phyloP scores from a whole-genome alignment of 1,140 invertebrate genomes.

The Trinorchestia longiramus region DNA sequence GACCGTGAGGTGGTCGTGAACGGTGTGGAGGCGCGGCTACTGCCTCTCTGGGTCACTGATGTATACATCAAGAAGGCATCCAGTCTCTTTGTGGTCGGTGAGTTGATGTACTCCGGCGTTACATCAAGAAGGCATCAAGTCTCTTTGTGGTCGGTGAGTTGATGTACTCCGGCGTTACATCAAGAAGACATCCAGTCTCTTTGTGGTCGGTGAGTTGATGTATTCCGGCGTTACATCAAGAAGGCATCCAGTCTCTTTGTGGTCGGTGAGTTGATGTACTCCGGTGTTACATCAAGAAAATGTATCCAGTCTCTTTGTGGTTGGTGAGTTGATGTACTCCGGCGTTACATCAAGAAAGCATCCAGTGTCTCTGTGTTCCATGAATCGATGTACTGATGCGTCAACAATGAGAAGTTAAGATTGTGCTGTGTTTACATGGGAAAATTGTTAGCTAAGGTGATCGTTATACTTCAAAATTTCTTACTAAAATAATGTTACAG shows the following conservation, averaged over 20 bases:
- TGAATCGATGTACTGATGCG: too few species aligned
- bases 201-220: constrained; percentile 73
- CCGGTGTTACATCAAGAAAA: constrained; percentile 67
- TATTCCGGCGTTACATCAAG: constrained; percentile 77
- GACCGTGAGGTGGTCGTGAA: constrained; percentile 79
- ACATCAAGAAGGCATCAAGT: constrained; percentile 81
- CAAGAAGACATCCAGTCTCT: constrained; percentile 80
- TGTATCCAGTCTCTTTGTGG: constrained; percentile 82
- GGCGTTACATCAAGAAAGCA: not conserved
- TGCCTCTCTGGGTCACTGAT: constrained; percentile 76
- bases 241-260: constrained; percentile 84
- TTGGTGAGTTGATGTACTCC: constrained; percentile 71
- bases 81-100: constrained; percentile 80
- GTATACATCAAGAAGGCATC: constrained; percentile 80
- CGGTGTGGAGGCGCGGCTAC: constrained; percentile 77
- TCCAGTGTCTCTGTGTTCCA: not conserved
- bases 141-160: constrained; percentile 78
- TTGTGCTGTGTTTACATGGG: too few species aligned
- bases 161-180: too few species aligned
- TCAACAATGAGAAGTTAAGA: too few species aligned
- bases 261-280: constrained; percentile 71
- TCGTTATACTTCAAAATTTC: too few species aligned
- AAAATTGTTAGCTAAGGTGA: too few species aligned
- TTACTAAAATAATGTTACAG: too few species aligned
- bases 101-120: constrained; percentile 59